Base-by-base conservation (phyloP, 1,140 invertebrate species). In the Drosophila sechellia region DNA sequence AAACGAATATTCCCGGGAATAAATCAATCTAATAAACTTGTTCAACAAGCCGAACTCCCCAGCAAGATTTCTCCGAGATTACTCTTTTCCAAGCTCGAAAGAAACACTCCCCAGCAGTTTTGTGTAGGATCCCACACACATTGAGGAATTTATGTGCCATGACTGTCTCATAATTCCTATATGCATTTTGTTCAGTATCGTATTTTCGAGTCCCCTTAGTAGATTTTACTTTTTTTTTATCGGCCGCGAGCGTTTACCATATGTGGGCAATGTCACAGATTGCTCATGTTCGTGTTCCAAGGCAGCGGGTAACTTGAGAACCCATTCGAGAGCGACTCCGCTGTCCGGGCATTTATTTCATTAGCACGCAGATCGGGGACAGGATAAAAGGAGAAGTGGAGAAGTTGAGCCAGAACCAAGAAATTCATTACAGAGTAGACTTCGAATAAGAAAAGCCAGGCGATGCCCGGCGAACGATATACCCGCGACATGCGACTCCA, bases 261-360 rank as follows among this genome's bases (percentile, higher is more conserved):
- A 56, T 81, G 68, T 73, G 65, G 81, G 81, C 77, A 73, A 77
- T 87, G 81, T 81, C 81, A 79, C 83, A 74, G 59, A 78, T 72
- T 86, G 81, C 69, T 81, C 73, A 86, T 86, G 81, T 79, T 83
- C 52, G 60, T 53, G 60, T 46, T 31, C 48, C 48, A 69, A 37
- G 46, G 68, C 50, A 56, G 66, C 50, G 43, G 48, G 83, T 87
- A 87, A 87, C 83, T 87, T 87, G 83, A 87, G 83, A 83, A 54
- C 61, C 76, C 37, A 52, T 57, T 57, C 55, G 48, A 42, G 22
- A 57, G 70, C 68, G 50, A 57, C 65, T 71, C 55, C 39, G 60
- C 55, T 76, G 79, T 76, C 83, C 84, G 86, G 83, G 84, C 83
- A 86, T 86, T 86, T 86, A 87, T 86, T 86, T 86, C 83, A 86